Evolutionary conservation across 30 jellyfish, hydroid and myxozoan species (phyloP), one percentile per base, ranked within the genome.

Genomic region (Catostylus mosaicus): DNA sequence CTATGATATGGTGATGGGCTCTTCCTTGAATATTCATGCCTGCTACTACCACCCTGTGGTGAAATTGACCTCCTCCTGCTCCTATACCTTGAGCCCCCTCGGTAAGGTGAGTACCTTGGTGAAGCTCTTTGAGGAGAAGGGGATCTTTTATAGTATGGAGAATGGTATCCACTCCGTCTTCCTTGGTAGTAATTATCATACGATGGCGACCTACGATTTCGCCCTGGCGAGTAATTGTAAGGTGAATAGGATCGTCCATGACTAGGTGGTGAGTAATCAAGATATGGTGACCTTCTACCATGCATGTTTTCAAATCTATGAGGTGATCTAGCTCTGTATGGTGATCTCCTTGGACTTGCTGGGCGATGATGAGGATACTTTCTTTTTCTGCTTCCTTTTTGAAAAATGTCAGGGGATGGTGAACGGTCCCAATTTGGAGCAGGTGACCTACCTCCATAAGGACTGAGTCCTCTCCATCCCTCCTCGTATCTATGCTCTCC

Each of bases 71-170:
- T 51, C 52, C 90, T 47, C 33, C 84, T 36, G 32, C 73, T n/a
- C 26, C 84, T 57, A 40, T 80, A 65, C 12, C 68, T 84, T 3
- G 62, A 31, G 20, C 83, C 88, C 6, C 94, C 88, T 20, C 96
- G 74, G 67, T 90, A 90, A 2, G 97, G 97, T 6, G 98, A 91
- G 57, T 91, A 91, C 76, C 96, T 79, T 54, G 98, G 98, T 3
- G 98, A 91, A 12, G 86, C 86, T 48, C 94, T 61, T 43, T 82
- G 86, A 22, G 88, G 85, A 33, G 97, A 75, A 3, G 97, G 92
- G 38, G 89, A 67, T 33, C 92, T 78, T 34, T 87, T 73, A 30
- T 73, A 77, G 45, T 71, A 27, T 24, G 96, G 94, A 19, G 98
- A 91, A 27, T 34, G 76, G 34, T 56, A 75, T 60, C 60, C 36